Conservation (phyloP, 2,888 invertebrate genomes). For the Nymphalis urticae region DNA sequence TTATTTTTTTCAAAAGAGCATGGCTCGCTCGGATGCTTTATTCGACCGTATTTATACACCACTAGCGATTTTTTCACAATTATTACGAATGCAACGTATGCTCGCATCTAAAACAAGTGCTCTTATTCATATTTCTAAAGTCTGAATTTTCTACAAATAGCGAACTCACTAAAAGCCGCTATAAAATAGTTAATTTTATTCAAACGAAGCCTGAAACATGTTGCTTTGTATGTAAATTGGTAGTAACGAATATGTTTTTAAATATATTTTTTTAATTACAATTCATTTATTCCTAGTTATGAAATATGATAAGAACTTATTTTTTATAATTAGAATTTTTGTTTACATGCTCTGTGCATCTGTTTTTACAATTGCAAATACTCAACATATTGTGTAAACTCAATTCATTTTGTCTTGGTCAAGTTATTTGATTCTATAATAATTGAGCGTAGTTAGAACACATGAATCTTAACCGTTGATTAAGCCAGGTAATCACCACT, state of each 20-base stretch:
- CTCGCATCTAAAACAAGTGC: slow-evolving; percentile 26
- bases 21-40: not conserved
- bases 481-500: too few species aligned
- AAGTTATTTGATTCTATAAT: too few species aligned
- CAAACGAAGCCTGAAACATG: slow-evolving; percentile 17
- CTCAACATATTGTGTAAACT: too few species aligned
- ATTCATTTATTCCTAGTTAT: too few species aligned
- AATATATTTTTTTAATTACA: not conserved
- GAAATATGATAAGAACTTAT: too few species aligned
- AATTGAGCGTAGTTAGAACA: too few species aligned
- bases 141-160: slow-evolving; percentile 10
- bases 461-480: too few species aligned
- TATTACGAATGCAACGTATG: slow-evolving; percentile 23
- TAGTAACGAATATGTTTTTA: slow-evolving; percentile 12
- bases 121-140: slow-evolving; percentile 20
- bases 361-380: too few species aligned
- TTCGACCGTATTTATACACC: slow-evolving; percentile 13
- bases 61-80: slow-evolving; percentile 21
- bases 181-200: slow-evolving; percentile 30
- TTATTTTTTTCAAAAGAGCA: slow-evolving; percentile 9
- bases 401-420: too few species aligned
- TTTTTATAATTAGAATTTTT: too few species aligned
- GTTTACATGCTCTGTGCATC: too few species aligned
- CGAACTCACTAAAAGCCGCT: slow-evolving; percentile 13
- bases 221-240: slow-evolving; percentile 21